Evolutionary conservation across 2,797 vertebrate species (phyloP).

Genomic region (Platalea minor): DNA sequence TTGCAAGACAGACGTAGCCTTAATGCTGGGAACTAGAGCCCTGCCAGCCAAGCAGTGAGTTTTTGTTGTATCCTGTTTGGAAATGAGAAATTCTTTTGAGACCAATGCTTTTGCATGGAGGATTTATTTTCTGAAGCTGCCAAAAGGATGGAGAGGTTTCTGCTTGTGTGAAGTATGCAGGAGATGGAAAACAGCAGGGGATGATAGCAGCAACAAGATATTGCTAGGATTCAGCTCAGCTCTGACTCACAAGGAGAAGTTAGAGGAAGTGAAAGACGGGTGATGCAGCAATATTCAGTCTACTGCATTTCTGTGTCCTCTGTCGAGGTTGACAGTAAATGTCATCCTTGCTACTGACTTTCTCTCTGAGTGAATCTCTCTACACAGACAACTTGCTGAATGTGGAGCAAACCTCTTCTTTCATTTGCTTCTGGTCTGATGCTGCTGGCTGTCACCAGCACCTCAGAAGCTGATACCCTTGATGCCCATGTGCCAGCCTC

Average conservation of each 20-base stretch:
- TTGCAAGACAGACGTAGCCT: background rate
- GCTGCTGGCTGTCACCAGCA: background rate
- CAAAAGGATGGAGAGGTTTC: background rate
- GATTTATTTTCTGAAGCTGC: slow-evolving; percentile 3
- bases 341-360: background rate
- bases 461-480: background rate
- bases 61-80: slow-evolving; percentile 26
- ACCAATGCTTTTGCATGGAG: background rate
- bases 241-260: slow-evolving; percentile 27
- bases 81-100: slow-evolving; percentile 8
- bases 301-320: background rate
- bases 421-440: background rate
- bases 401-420: background rate
- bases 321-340: background rate
- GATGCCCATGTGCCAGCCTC: background rate
- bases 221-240: background rate
- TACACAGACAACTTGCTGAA: background rate
- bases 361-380: background rate
- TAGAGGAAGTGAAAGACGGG: background rate
- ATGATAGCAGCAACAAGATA: background rate
- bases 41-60: background rate
- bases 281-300: background rate
- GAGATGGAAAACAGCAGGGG: background rate
- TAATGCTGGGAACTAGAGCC: slow-evolving; percentile 39
- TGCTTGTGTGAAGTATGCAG: background rate